Evolutionary conservation across 2,888 invertebrate species (phyloP), one percentile per base, ranked within the genome.

Genomic region (Cordylochernes scorpioides): DNA sequence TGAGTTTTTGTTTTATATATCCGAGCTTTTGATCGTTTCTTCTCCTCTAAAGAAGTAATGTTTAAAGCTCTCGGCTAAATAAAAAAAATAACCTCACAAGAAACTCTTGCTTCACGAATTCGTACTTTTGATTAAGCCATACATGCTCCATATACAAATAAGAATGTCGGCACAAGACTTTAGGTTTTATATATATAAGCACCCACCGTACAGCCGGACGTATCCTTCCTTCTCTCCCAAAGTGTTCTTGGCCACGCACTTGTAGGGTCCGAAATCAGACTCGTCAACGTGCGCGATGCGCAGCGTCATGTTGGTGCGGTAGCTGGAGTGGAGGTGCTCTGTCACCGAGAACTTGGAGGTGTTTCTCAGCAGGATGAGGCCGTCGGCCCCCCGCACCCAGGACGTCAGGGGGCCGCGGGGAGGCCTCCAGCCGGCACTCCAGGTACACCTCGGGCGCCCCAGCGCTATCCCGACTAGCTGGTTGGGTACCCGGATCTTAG

Each of bases 401-500:
- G 39, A 39, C 4, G 41, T 42, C 15, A 39, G 13, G 2, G 42
- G 42, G 7, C 14, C 30, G 32, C 6, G 42, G 42, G 5, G 38
- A 40, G 14, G 41, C 41, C 27, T 42, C 41, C n/a, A 40, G 13
- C 5, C 31, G 19, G 25, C 42, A 42, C 5, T 41, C 39, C 8
- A 42, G 28, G 1, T 34, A 22, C 2, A 40, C 6, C 25, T 17
- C 3, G 42, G 42, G 6, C 38, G 39, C 12, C 40, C 41, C 3
- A 35, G 31, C 5, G 36, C 30, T 6, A 40, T 39, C 4, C 42
- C 42, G 3, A 42, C 38, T 12, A 41, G 30, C 27, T 41, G 41
- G 26, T 42, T 40, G 10, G 38, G 39, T 14, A 41, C 42, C 25
- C 39, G 26, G 16, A 42, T 42, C 25, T 42, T 42, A 6, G 42